Evolutionary conservation across 2,888 invertebrate species (phyloP).

Genomic region (Rhingia campestris): DNA sequence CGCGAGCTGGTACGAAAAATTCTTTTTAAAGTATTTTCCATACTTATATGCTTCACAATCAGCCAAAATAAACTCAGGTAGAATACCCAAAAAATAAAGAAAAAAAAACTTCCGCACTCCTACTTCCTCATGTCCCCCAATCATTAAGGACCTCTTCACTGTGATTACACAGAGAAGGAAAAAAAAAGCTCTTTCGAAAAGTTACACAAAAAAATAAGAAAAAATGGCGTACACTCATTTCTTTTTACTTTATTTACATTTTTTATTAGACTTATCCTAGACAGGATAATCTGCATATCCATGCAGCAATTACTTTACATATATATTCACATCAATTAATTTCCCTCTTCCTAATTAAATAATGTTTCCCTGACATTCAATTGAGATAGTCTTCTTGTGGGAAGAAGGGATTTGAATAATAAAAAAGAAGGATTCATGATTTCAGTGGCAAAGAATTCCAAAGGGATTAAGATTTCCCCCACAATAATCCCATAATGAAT

Average conservation of each 20-base stretch:
- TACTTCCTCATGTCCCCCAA: constrained; percentile 1
- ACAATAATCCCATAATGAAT: constrained; percentile 21
- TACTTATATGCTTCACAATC: constrained; percentile 4
- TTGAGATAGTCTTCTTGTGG: not conserved
- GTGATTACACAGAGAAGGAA: constrained; percentile 37
- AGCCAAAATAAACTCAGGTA: constrained; percentile 14
- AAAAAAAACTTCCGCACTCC: constrained; percentile 18
- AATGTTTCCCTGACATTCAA: constrained; percentile 22
- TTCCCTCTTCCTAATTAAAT: constrained; percentile 18
- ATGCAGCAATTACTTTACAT: constrained; percentile 5
- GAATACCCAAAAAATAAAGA: constrained; percentile 2
- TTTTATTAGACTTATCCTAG: constrained; percentile 20
- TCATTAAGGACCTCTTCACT: constrained; percentile 40
- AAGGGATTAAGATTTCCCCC: constrained; percentile 19
- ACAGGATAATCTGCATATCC: constrained; percentile 5
- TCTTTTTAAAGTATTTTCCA: constrained; percentile 27
- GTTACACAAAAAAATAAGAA: constrained; percentile 27
- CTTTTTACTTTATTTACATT: constrained; percentile 24
- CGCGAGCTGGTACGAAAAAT: constrained; percentile 12
- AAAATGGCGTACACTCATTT: constrained; percentile 52
- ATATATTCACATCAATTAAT: constrained; percentile 13
- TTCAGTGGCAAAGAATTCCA: constrained; percentile 5
- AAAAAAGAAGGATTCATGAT: constrained; percentile 1
- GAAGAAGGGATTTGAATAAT: constrained; percentile 16
- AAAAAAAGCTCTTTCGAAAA: constrained; percentile 46